Conservation (phyloP, 2,888 invertebrate genomes). For the Synanthedon tipuliformis region DNA sequence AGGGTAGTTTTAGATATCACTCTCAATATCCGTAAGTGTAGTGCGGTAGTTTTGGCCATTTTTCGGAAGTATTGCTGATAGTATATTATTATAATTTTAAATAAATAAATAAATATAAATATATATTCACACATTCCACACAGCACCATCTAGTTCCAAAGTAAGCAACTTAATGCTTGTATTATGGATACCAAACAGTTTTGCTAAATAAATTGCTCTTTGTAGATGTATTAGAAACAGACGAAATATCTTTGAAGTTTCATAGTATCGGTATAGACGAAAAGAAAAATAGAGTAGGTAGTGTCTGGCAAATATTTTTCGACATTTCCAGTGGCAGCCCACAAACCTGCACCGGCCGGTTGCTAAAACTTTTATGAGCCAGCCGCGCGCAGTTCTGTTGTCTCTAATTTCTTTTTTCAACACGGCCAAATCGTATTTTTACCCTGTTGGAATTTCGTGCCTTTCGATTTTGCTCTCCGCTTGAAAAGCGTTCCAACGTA, state of each 20-base stretch:
- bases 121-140: no score
- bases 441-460: constrained; percentile 41
- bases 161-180: no score
- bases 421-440: constrained; percentile 44
- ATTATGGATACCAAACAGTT: no score
- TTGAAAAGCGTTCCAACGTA: constrained; percentile 19
- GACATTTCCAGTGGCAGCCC: constrained; percentile 23
- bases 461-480: constrained; percentile 30
- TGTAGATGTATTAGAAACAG: no score
- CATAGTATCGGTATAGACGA: constrained; percentile 10
- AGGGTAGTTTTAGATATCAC: no score
- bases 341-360: constrained; percentile 15
- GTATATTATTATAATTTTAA: no score
- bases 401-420: constrained; percentile 22
- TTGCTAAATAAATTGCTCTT: no score
- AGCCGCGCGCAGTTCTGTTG: constrained; percentile 5
- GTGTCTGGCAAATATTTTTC: constrained; percentile 22
- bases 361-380: constrained; percentile 55
- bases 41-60: no score
- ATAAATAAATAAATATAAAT: no score
- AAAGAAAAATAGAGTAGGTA: neutral
- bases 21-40: no score
- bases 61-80: no score
- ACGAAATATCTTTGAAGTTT: constrained; percentile 4
- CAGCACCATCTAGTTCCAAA: no score